phyloP scores from a whole-genome alignment of 2,113 vertebrate species.

The Misgurnus mizolepis region DNA sequence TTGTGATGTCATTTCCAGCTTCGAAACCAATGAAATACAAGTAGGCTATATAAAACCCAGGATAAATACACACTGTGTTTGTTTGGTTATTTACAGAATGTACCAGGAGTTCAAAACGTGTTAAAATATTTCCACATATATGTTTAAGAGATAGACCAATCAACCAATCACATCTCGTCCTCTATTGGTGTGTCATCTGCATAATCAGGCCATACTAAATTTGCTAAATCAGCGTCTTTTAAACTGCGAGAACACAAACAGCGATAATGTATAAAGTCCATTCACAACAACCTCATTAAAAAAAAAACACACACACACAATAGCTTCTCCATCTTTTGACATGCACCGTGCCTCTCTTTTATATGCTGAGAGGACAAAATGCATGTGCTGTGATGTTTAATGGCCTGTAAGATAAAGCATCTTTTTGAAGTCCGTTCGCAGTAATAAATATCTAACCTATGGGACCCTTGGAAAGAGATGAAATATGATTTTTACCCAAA shows the following conservation, averaged over 20 bases:
- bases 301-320: background rate
- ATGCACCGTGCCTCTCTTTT: background rate
- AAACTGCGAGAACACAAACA: slow-evolving; percentile 7
- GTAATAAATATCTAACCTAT: slow-evolving; percentile 39
- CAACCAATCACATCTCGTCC: background rate
- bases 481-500: background rate
- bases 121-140: background rate
- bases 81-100: background rate
- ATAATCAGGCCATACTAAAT: background rate
- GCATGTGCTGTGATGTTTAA: background rate
- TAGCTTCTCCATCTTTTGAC: background rate
- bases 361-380: slow-evolving; percentile 13
- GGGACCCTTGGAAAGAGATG: background rate
- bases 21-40: background rate
- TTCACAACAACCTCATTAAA: slow-evolving; percentile 5
- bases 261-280: background rate
- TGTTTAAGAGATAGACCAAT: background rate
- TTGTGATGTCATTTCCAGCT: background rate
- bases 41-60: background rate
- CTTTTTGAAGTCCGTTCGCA: slow-evolving; percentile 7
- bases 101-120: background rate
- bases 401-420: slow-evolving; percentile 17
- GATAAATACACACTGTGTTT: background rate
- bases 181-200: background rate
- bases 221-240: background rate